These are phyloP conservation scores for Girardia tigrina DNA, from an alignment of 2,888 invertebrate genomes.

Conservation along the genomic window DNA sequence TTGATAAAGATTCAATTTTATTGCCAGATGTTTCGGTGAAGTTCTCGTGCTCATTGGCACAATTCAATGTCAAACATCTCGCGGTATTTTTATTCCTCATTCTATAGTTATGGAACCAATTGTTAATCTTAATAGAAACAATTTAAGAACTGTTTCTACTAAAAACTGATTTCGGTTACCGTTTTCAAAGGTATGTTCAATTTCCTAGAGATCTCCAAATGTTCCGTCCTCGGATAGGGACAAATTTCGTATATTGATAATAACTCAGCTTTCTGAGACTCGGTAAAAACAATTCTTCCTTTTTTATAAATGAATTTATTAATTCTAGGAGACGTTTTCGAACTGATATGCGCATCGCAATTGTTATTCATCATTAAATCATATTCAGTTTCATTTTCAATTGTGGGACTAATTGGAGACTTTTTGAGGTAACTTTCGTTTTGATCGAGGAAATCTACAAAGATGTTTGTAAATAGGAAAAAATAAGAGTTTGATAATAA, in stretches of 20 bases:
- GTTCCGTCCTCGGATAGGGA: slow-evolving; percentile 87
- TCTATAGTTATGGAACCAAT: slow-evolving; percentile 99
- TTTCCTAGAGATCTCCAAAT: slow-evolving; percentile 80
- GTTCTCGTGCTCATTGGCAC: slow-evolving; percentile 2
- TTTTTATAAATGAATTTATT: slow-evolving; percentile 41
- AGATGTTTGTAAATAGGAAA: too few species aligned
- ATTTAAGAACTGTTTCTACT: background rate
- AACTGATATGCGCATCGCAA: background rate
- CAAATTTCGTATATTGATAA: slow-evolving; percentile 82
- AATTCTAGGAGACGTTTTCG: background rate
- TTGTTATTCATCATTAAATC: background rate
- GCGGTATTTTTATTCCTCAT: slow-evolving; percentile 76
- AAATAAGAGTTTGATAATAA: too few species aligned
- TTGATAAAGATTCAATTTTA: background rate
- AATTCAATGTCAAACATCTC: background rate
- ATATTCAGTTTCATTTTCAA: background rate
- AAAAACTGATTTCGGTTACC: slow-evolving; percentile 55
- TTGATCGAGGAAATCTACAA: background rate
- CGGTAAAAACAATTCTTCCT: slow-evolving; percentile 85
- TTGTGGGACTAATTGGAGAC: background rate
- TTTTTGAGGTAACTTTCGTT: background rate
- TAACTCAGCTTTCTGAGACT: slow-evolving; percentile 91
- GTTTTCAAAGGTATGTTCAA: slow-evolving; percentile 79
- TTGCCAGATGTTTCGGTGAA: background rate
- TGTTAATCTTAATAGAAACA: slow-evolving; percentile 55